Conservation (phyloP, 2,888 invertebrate genomes). For the Xanthostigma xanthostigma region DNA sequence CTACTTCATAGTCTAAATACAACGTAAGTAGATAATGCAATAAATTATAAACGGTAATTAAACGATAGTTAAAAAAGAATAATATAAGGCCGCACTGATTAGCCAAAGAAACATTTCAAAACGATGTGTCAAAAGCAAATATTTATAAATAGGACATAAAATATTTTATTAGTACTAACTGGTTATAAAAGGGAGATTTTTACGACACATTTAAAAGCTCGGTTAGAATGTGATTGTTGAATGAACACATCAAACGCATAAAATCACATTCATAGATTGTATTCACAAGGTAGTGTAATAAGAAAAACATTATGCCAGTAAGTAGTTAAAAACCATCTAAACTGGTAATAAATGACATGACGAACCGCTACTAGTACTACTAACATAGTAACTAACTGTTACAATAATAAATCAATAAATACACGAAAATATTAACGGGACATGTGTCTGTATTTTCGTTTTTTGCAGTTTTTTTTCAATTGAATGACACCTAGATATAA, state of each 20-base stretch:
- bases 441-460: too few relatives aligned
- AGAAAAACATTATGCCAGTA: neutral
- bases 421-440: too few relatives aligned
- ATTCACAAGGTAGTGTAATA: neutral
- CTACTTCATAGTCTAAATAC: too few relatives aligned
- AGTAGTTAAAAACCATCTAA: slow-evolving; percentile 9
- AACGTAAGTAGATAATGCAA: too few relatives aligned
- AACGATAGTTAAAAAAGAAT: too few relatives aligned
- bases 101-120: too few relatives aligned
- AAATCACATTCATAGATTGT: neutral
- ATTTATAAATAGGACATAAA: slow-evolving; percentile 6
- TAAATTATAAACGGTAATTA: too few relatives aligned
- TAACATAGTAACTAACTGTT: neutral
- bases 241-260: neutral
- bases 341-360: slow-evolving; percentile 10
- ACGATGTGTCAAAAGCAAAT: slow-evolving; percentile 4
- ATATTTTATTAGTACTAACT: slow-evolving; percentile 4
- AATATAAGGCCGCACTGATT: too few relatives aligned
- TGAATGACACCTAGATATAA: too few relatives aligned
- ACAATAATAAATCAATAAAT: too few relatives aligned
- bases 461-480: too few relatives aligned
- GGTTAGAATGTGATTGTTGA: neutral
- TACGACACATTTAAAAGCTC: neutral
- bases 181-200: slow-evolving; percentile 2
- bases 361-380: slow-evolving; percentile 4